These are phyloP conservation scores for Scaptomyza cyrtandrae DNA, from an alignment of 2,888 invertebrate genomes.

Conservation along the genomic window DNA sequence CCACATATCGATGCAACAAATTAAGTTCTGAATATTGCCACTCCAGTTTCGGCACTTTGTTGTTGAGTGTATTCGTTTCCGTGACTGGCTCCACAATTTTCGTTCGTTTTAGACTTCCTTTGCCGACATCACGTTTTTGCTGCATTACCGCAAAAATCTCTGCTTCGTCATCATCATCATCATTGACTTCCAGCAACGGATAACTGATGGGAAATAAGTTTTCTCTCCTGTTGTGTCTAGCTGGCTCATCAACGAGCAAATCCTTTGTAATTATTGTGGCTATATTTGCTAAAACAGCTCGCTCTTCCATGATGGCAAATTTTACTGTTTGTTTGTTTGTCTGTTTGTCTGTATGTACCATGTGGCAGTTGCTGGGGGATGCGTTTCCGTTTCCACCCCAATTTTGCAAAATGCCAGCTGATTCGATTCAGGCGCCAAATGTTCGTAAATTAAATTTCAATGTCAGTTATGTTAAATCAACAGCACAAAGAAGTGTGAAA, in stretches of 20 bases:
- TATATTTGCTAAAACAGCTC: constrained; percentile 81
- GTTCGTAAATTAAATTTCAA: neutral
- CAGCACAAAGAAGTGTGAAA: neutral
- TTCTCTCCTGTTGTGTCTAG: constrained; percentile 26
- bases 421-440: constrained; percentile 1
- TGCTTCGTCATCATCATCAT: constrained; percentile 70
- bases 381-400: constrained; percentile 38
- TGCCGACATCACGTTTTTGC: constrained; percentile 36
- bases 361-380: constrained; percentile 1
- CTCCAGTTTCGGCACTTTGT: constrained; percentile 40
- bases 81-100: neutral
- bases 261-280: constrained; percentile 83
- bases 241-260: constrained; percentile 74
- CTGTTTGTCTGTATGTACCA: constrained; percentile 12
- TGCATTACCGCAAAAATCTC: constrained; percentile 68
- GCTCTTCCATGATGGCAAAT: constrained; percentile 78
- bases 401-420: constrained; percentile 34
- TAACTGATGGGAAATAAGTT: constrained; percentile 21
- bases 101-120: constrained; percentile 37
- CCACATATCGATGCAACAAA: constrained; percentile 78
- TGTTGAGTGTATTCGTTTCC: constrained; percentile 3
- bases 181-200: constrained; percentile 64
- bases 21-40: constrained; percentile 71
- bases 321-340: constrained; percentile 9
- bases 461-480: neutral